Percentiles rank a stretch among this genome's conserved stretches.
Conservation (phyloP, 2,113 vertebrate species). For the Heterochromis multidens region DNA sequence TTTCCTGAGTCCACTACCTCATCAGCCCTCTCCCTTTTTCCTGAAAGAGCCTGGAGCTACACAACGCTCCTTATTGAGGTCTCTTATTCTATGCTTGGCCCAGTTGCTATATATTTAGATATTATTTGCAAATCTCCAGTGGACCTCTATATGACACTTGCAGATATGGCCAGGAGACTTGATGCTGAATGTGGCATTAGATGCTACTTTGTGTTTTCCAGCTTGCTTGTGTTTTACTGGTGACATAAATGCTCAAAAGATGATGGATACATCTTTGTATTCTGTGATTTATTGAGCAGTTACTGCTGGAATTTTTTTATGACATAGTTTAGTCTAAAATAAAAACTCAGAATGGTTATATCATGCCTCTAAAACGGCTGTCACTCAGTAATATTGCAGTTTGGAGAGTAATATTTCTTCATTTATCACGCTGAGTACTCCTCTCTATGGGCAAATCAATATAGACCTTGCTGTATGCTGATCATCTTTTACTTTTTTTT, state of each 20-base stretch:
- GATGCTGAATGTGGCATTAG: conserved; percentile 24
- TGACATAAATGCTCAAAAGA: conserved; percentile 15
- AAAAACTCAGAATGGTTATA: conserved; percentile 45
- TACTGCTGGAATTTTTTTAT: conserved; percentile 38
- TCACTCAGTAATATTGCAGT: conserved; percentile 18
- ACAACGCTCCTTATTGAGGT: not conserved
- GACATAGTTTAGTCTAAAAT: conserved; percentile 46
- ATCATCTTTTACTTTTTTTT: conserved; percentile 36
- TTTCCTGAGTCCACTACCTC: not conserved
- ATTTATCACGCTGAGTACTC: conserved; percentile 19
- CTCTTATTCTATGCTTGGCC: not conserved
- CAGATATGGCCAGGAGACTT: not conserved
- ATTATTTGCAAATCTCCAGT: conserved; percentile 38
- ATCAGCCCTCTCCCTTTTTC: not conserved
- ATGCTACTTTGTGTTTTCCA: not conserved
- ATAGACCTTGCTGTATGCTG: conserved; percentile 15
- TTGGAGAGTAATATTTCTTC: conserved; percentile 32
- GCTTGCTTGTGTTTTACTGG: not conserved
- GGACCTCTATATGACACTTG: not conserved
- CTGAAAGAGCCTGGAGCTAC: not conserved
- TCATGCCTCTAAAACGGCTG: conserved; percentile 26
- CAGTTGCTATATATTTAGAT: conserved; percentile 25
- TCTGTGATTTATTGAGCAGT: conserved; percentile 22
- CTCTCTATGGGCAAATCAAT: conserved; percentile 34
- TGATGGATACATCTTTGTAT: conserved; percentile 42